phyloP scores from a whole-genome alignment of 2,113 vertebrate genomes.

The Athene cunicularia region DNA sequence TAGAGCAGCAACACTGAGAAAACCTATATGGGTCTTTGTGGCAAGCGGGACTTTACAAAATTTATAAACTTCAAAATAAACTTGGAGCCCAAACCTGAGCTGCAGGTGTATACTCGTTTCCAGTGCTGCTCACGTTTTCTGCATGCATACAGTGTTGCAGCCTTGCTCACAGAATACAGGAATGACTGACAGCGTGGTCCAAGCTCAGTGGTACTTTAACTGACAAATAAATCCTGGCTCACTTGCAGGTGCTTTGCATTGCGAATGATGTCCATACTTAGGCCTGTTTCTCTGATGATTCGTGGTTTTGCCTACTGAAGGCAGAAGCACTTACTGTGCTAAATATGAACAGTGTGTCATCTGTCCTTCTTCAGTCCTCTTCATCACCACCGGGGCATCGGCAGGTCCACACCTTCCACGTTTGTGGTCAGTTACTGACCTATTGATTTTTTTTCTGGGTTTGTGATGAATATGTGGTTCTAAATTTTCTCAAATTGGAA shows the following conservation, averaged over 20 bases:
- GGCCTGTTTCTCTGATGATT: neutral
- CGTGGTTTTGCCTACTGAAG: neutral
- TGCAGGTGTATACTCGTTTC: neutral
- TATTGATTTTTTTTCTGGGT: neutral
- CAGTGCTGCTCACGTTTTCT: neutral
- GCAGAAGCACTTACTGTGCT: neutral
- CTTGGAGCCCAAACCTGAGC: neutral
- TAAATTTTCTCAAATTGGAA: neutral
- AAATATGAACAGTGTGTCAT: neutral
- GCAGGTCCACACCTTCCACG: neutral
- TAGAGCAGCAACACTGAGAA: neutral
- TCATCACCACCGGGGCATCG: neutral
- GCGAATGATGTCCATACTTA: neutral
- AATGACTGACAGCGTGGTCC: neutral
- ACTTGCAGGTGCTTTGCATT: neutral
- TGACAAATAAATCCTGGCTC: neutral
- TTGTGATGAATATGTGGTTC: neutral
- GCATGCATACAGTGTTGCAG: neutral
- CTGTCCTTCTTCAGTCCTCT: neutral
- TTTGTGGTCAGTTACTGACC: neutral
- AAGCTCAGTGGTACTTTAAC: neutral
- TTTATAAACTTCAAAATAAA: neutral
- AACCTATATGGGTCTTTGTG: neutral
- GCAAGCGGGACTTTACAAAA: neutral
- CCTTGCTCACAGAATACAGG: accelerated